Conservation (phyloP, 1,140 invertebrate genomes). For the Protaetia brevitarsis region DNA sequence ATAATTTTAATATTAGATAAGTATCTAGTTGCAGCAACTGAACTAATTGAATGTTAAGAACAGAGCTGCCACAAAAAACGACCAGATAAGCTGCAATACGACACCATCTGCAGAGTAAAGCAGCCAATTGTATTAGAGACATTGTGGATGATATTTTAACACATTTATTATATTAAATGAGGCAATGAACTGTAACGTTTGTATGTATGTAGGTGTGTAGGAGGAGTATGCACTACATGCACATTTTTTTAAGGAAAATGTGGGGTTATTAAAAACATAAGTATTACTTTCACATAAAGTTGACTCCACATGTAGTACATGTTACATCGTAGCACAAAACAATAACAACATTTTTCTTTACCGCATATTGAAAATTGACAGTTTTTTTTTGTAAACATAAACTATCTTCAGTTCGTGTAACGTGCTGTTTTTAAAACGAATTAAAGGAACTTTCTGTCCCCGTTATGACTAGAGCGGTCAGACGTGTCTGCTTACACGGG, state of each 20-base stretch:
- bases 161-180: neutral
- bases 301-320: too few species aligned
- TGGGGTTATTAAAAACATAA: too few species aligned
- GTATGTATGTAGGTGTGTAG: neutral
- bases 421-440: too few species aligned
- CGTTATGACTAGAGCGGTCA: too few species aligned
- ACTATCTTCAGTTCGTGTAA: too few species aligned
- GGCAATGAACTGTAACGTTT: conserved; percentile 10
- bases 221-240: neutral
- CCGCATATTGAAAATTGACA: too few species aligned
- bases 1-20: neutral
- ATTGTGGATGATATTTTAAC: neutral
- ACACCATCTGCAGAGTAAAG: neutral
- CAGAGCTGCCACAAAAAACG: neutral
- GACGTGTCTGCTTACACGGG: too few species aligned
- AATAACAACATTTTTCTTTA: too few species aligned
- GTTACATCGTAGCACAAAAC: too few species aligned
- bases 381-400: too few species aligned
- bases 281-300: too few species aligned
- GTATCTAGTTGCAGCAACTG: neutral
- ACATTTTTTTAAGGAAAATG: neutral
- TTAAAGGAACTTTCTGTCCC: too few species aligned
- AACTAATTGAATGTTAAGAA: neutral
- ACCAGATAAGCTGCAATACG: neutral
- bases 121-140: neutral